Evolutionary conservation across 2,113 vertebrate genomes (phyloP).

Genomic region (Sebastes fasciatus): DNA sequence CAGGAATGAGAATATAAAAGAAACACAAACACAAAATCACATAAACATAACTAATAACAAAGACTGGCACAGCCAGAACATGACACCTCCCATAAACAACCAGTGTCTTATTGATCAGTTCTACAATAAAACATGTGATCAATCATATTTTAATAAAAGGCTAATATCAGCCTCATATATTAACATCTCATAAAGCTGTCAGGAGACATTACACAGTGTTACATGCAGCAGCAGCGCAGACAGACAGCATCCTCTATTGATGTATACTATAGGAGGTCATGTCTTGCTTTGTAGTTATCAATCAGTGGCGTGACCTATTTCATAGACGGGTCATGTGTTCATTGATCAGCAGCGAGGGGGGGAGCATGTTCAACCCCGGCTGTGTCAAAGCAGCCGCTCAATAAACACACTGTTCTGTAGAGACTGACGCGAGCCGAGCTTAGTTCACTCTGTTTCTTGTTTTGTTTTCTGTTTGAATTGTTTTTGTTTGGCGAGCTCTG

Average conservation of each 20-base stretch:
- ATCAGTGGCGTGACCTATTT: slow-evolving; percentile 60
- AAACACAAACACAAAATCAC: too few species aligned
- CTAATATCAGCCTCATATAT: slow-evolving; percentile 2
- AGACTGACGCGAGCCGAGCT: neutral
- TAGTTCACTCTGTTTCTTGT: neutral
- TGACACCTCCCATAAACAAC: neutral
- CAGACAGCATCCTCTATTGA: slow-evolving; percentile 40
- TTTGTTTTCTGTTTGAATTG: neutral
- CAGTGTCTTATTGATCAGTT: neutral
- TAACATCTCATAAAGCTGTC: slow-evolving; percentile 23
- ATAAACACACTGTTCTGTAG: slow-evolving; percentile 36
- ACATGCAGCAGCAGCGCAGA: neutral
- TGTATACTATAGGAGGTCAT: slow-evolving; percentile 4
- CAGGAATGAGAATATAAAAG: too few species aligned
- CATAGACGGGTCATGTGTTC: slow-evolving; percentile 45
- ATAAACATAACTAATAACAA: too few species aligned
- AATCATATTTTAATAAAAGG: slow-evolving; percentile 10
- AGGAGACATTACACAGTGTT: neutral
- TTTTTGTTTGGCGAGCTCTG: neutral
- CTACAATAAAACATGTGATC: neutral
- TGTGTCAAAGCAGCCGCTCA: slow-evolving; percentile 29
- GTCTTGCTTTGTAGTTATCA: slow-evolving; percentile 57
- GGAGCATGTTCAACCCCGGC: slow-evolving; percentile 4
- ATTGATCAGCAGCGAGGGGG: slow-evolving; percentile 38
- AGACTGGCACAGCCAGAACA: too few species aligned